Percentiles rank a stretch among this genome's conserved stretches.
phyloP scores from a whole-genome alignment of 2,113 vertebrate genomes.

The Phasianus colchicus region DNA sequence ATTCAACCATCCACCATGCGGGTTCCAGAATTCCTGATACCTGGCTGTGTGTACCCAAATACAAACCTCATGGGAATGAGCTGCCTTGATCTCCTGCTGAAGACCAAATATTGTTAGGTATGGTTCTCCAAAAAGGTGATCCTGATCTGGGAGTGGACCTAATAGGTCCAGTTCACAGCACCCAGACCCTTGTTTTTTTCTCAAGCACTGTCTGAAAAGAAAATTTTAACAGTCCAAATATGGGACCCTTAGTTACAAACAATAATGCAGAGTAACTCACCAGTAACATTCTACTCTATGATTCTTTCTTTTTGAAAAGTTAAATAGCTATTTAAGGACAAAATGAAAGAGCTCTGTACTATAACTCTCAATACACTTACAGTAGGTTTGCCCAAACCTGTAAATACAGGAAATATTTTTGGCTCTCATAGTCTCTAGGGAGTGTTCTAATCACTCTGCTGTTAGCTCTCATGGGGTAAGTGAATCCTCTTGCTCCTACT shows the following conservation, averaged over 20 bases:
- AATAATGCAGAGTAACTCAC: neutral
- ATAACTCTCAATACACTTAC: neutral
- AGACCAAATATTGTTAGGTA: neutral
- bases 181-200: neutral
- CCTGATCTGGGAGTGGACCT: neutral
- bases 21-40: neutral
- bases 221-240: neutral
- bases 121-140: neutral
- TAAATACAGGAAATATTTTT: neutral
- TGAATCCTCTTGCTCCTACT: neutral
- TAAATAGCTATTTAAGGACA: neutral
- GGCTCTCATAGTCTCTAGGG: neutral
- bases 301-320: neutral
- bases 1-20: neutral
- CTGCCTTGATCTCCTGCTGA: neutral
- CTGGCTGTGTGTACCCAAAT: neutral
- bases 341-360: neutral
- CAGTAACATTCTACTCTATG: neutral
- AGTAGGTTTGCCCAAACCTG: neutral
- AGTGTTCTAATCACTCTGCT: neutral
- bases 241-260: neutral
- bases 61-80: neutral
- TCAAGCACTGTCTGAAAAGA: neutral
- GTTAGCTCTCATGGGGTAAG: neutral
- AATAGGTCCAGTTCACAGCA: neutral